A percentile compares a stretch with the other conserved stretches of the same genome.
Evolutionary conservation across 2,797 vertebrate genomes (phyloP).

Genomic region (Propithecus perrieri): DNA sequence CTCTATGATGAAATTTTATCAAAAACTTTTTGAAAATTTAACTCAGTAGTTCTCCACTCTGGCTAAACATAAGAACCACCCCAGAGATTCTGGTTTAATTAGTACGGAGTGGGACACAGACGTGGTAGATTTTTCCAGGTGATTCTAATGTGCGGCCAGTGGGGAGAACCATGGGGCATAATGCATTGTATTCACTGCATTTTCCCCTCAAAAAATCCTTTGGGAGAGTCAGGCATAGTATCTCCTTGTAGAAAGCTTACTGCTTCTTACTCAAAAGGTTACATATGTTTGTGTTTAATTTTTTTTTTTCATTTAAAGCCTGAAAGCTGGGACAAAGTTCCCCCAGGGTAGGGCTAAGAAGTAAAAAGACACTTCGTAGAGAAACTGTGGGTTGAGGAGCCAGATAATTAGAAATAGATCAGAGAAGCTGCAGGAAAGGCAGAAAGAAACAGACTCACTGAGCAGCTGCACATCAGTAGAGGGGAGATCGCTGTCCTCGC

Average conservation of each 20-base stretch:
- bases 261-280: constrained; percentile 1
- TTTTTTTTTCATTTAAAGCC: neutral
- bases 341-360: neutral
- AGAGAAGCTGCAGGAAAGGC: constrained; percentile 10
- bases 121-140: neutral
- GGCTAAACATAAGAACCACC: neutral
- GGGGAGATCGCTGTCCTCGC: neutral
- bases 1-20: neutral
- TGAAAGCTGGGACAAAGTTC: neutral
- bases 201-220: neutral
- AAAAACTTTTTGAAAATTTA: neutral
- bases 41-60: neutral
- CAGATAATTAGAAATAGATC: constrained; percentile 37
- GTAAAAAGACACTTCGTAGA: neutral
- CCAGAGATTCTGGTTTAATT: neutral
- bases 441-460: neutral
- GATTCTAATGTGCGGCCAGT: neutral
- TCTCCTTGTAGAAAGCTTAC: neutral
- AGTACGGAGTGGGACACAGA: neutral
- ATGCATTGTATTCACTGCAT: rapidly evolving
- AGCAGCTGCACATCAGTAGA: neutral
- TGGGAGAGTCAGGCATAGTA: neutral
- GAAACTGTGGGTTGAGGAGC: neutral
- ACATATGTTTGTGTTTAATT: neutral
- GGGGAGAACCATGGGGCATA: neutral